Conservation (phyloP, 2,113 vertebrate species). For the Oncorhynchus nerka region DNA sequence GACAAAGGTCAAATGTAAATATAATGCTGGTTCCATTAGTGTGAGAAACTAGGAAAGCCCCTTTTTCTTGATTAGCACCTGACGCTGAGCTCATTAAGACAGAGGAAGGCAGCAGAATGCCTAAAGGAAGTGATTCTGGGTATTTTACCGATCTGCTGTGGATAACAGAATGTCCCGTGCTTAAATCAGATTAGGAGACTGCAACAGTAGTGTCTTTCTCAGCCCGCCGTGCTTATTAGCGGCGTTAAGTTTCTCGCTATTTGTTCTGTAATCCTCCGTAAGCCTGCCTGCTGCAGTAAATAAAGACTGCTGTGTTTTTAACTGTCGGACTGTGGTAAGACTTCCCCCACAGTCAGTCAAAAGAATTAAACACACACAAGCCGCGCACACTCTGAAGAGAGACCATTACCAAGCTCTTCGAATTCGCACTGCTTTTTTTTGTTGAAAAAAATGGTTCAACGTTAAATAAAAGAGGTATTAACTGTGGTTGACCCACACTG, state of each 20-base stretch:
- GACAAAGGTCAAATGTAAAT: too few relatives aligned
- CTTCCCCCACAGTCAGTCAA: conserved; percentile 58
- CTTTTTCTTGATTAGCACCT: conserved; percentile 35
- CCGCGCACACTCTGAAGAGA: neutral
- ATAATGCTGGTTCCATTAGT: conserved; percentile 23
- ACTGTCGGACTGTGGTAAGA: conserved; percentile 28
- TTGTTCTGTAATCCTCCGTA: conserved; percentile 59
- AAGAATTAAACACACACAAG: conserved; percentile 49
- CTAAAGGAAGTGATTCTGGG: conserved; percentile 36
- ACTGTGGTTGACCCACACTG: conserved; percentile 69
- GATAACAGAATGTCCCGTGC: conserved; percentile 43
- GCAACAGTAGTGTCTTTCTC: conserved; percentile 64
- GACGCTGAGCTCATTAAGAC: conserved; percentile 39
- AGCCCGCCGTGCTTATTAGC: conserved; percentile 33
- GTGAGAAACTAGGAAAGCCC: neutral
- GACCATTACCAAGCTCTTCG: conserved; percentile 58
- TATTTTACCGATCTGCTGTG: conserved; percentile 48
- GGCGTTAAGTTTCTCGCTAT: conserved; percentile 43
- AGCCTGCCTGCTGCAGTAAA: conserved; percentile 36
- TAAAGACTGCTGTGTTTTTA: conserved; percentile 54
- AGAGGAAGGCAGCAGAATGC: conserved; percentile 5
- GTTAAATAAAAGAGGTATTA: conserved; percentile 83
- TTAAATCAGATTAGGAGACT: conserved; percentile 65
- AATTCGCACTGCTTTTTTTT: conserved; percentile 36
- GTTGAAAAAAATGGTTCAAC: conserved; percentile 45